Evolutionary conservation across 1,140 invertebrate species (phyloP), one percentile per base, ranked within the genome.

Genomic region (Eurosta solidaginis): DNA sequence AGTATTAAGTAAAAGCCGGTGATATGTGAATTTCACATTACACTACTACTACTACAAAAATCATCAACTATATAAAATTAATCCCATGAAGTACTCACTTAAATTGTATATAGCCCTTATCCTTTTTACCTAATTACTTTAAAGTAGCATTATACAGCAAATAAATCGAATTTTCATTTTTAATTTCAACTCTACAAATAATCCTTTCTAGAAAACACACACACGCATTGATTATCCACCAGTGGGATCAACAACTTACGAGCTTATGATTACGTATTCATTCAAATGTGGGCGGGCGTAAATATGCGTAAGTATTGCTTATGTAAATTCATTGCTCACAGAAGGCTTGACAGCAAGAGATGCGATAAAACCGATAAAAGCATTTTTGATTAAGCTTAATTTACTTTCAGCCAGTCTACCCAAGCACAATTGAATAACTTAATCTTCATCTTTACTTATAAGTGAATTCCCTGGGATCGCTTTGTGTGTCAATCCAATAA

Each of bases 301-400:
- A 9, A 29, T 17, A 17, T n/a, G 27, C 10, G 22, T 2, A 42
- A n/a, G 59, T 68, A 40, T 17, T 12, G 59, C 59, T 10, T 22
- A 40, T n/a, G n/a, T n/a, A 68, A 68, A 20, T 29, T 68, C 33
- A 68, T 20, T 17, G 59, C n/a, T 29, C 17, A n/a, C 59, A 40
- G 59, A n/a, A n/a, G n/a, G n/a, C n/a, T n/a, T n/a, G n/a, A n/a
- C n/a, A n/a, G n/a, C n/a, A n/a, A n/a, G n/a, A n/a, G n/a, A n/a
- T n/a, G n/a, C n/a, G n/a, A n/a, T n/a, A n/a, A n/a, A n/a, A n/a
- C n/a, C 33, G 59, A 68, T 68, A 68, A 68, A 68, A 33, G 33
- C 29, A 68, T 68, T 68, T 68, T 29, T n/a, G 59, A 68, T 40
- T 68, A 68, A 68, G 59, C 59, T 68, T 68, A 68, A 42, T 68